These are phyloP conservation scores for Nomada goodeniana DNA, from an alignment of 2,888 invertebrate genomes.

Conservation along the genomic window DNA sequence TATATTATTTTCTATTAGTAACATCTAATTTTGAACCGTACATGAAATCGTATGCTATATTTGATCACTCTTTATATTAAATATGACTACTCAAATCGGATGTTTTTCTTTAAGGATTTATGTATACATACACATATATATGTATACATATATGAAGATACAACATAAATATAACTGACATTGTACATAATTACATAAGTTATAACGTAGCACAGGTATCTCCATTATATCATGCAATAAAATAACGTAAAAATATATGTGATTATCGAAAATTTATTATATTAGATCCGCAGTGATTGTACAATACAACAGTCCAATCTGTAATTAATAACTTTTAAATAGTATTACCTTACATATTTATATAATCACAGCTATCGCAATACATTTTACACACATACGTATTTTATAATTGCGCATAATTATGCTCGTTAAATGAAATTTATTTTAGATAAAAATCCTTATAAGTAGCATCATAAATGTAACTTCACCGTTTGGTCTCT, in stretches of 20 bases:
- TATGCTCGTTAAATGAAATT: too few species aligned
- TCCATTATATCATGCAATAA: constrained; percentile 32
- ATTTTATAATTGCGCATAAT: not conserved
- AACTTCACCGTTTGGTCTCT: constrained; percentile 84
- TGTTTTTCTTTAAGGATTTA: constrained; percentile 27
- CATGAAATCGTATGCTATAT: constrained; percentile 23
- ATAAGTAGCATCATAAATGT: constrained; percentile 68
- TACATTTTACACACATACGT: constrained; percentile 7
- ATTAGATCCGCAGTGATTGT: not conserved
- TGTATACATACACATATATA: constrained; percentile 8
- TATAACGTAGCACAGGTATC: constrained; percentile 39
- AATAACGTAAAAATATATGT: constrained; percentile 46
- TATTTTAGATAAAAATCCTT: too few species aligned
- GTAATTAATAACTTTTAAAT: not conserved
- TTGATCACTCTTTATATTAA: constrained; percentile 23
- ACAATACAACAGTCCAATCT: constrained; percentile 52
- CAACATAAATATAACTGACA: constrained; percentile 13
- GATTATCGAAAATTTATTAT: constrained; percentile 30
- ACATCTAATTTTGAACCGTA: constrained; percentile 31
- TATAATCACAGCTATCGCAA: constrained; percentile 47
- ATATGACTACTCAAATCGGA: constrained; percentile 28
- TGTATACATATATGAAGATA: not conserved
- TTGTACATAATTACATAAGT: constrained; percentile 65
- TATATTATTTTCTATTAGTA: not conserved
- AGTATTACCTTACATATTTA: not conserved